Conservation (phyloP, 2,888 invertebrate genomes). For the Tetropium fuscum region DNA sequence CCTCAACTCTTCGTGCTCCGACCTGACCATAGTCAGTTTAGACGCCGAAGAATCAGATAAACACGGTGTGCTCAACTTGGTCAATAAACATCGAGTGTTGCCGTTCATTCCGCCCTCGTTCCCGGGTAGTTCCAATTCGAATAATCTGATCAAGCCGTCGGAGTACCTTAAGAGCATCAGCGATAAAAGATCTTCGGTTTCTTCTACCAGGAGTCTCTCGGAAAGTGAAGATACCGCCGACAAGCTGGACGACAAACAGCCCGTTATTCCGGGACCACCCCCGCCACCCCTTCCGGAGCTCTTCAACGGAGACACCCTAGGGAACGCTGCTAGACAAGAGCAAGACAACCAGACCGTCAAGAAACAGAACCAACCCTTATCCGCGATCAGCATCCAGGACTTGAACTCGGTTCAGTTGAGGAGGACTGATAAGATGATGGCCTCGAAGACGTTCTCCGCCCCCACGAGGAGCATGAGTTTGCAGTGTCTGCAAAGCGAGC, state of each 20-base stretch:
- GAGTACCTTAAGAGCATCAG: constrained; percentile 91
- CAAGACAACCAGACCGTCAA: constrained; percentile 57
- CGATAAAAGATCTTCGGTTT: constrained; percentile 69
- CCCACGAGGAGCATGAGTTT: constrained; percentile 80
- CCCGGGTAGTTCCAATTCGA: constrained; percentile 76
- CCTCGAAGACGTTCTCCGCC: constrained; percentile 87
- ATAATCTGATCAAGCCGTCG: constrained; percentile 91
- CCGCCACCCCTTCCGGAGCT: constrained; percentile 66
- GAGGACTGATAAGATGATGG: constrained; percentile 79
- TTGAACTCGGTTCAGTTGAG: constrained; percentile 85
- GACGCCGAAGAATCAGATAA: constrained; percentile 67
- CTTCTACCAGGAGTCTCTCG: constrained; percentile 63
- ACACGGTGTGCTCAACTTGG: constrained; percentile 71
- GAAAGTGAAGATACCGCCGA: constrained; percentile 59
- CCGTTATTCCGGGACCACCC: constrained; percentile 62
- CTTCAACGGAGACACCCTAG: constrained; percentile 17
- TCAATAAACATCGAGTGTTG: constrained; percentile 86
- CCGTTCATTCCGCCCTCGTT: constrained; percentile 95
- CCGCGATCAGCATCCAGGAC: constrained; percentile 89
- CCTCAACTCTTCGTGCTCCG: constrained; percentile 64
- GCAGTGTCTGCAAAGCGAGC: constrained; percentile 78
- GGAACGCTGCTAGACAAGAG: constrained; percentile 26
- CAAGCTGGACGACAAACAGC: constrained; percentile 49
- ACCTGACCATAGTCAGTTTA: constrained; percentile 67
- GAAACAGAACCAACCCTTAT: constrained; percentile 80